Percentiles rank a stretch among this genome's conserved stretches.
Conservation (phyloP, 2,888 invertebrate genomes). For the Lissocephala sabroskyi region DNA sequence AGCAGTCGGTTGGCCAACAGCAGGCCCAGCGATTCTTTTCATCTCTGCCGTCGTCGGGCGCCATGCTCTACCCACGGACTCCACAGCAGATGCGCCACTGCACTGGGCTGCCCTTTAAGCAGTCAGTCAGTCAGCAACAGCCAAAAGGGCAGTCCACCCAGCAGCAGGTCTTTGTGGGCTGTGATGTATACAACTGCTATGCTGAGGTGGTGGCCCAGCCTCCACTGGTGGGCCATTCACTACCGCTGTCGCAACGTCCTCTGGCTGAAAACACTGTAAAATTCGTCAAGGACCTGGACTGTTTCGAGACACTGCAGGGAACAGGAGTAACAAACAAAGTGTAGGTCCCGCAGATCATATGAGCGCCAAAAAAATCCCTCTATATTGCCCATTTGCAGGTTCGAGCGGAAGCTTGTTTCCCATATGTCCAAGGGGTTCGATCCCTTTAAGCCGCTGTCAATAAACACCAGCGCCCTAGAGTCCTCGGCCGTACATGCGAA, state of each 20-base stretch:
- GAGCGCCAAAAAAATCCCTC: not conserved
- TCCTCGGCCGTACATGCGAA: slow-evolving; percentile 35
- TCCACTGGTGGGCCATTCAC: slow-evolving; percentile 22
- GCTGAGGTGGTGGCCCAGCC: slow-evolving; percentile 34
- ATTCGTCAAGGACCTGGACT: slow-evolving; percentile 68
- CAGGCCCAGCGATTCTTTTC: slow-evolving; percentile 48
- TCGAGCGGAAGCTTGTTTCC: slow-evolving; percentile 70
- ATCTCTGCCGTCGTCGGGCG: slow-evolving; percentile 20
- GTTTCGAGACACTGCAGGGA: slow-evolving; percentile 69
- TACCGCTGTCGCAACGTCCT: slow-evolving; percentile 7
- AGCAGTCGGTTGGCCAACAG: slow-evolving; percentile 22
- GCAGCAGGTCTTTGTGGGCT: slow-evolving; percentile 46
- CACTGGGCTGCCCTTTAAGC: too few species aligned
- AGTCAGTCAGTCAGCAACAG: slow-evolving; percentile 32
- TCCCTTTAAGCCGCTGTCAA: slow-evolving; percentile 70
- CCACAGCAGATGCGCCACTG: slow-evolving; percentile 1
- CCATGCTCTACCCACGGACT: slow-evolving; percentile 10
- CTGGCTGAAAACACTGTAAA: slow-evolving; percentile 47
- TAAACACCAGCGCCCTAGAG: slow-evolving; percentile 57
- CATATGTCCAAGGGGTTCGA: slow-evolving; percentile 70
- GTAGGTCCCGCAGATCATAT: slow-evolving; percentile 41
- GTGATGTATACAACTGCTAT: slow-evolving; percentile 67
- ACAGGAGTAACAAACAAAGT: slow-evolving; percentile 72
- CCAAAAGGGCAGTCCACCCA: slow-evolving; percentile 44
- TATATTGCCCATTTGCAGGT: slow-evolving; percentile 39